These are phyloP conservation scores for Chromoteleia sp. DNA, from an alignment of 2,888 invertebrate genomes.

Conservation along the genomic window DNA sequence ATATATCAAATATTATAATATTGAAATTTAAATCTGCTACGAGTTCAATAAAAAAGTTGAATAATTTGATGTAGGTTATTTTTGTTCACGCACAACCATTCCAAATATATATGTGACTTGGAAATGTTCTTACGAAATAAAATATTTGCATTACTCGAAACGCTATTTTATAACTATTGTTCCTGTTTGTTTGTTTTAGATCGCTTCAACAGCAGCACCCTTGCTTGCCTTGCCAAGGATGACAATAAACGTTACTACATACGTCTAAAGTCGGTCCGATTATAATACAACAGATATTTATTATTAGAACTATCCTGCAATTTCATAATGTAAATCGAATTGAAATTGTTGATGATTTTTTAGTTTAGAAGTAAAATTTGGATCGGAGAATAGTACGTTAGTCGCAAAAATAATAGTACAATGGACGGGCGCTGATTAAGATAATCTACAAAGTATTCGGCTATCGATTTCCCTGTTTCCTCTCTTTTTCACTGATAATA, in stretches of 20 bases:
- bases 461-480: slow-evolving; percentile 8
- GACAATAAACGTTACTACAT: slow-evolving; percentile 39
- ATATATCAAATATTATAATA: too few relatives aligned
- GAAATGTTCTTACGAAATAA: too few relatives aligned
- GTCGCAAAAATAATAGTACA: slow-evolving; percentile 3
- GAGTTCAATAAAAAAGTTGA: too few relatives aligned
- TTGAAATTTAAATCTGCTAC: too few relatives aligned
- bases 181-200: slow-evolving; percentile 42
- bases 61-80: too few relatives aligned
- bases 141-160: too few relatives aligned
- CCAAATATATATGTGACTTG: too few relatives aligned
- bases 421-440: slow-evolving; percentile 12
- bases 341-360: neutral
- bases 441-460: slow-evolving; percentile 19
- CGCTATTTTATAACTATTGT: too few relatives aligned
- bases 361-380: slow-evolving; percentile 12
- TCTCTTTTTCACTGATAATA: slow-evolving; percentile 12
- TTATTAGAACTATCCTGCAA: neutral
- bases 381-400: too few relatives aligned
- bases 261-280: slow-evolving; percentile 11
- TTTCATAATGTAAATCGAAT: slow-evolving; percentile 28
- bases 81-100: too few relatives aligned
- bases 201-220: slow-evolving; percentile 10
- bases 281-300: neutral
- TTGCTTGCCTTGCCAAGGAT: slow-evolving; percentile 33